Conservation (phyloP, 2,113 vertebrate species). For the Alouatta palliata region DNA sequence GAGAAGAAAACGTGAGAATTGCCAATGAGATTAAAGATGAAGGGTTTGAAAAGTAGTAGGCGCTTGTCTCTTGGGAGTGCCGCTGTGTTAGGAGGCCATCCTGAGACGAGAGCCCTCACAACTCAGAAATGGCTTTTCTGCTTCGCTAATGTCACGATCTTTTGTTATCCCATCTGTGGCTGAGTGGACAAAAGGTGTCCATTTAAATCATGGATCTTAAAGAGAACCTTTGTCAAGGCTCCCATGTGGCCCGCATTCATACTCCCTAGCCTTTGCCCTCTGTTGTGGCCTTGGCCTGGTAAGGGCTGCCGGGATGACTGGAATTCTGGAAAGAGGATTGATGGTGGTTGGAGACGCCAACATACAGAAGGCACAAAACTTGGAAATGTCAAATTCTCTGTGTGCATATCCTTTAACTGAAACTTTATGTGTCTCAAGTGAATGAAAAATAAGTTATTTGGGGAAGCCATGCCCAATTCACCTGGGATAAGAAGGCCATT, state of each 20-base stretch:
- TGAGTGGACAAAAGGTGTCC: not conserved
- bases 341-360: not conserved
- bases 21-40: not conserved
- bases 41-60: not conserved
- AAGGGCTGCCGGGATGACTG: not conserved
- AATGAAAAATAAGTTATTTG: conserved; percentile 22
- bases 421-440: not conserved
- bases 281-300: too few relatives aligned
- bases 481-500: not conserved
- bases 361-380: not conserved
- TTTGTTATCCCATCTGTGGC: not conserved
- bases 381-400: conserved; percentile 1
- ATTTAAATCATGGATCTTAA: not conserved
- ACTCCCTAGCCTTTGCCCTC: not conserved
- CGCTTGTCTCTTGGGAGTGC: not conserved
- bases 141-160: not conserved
- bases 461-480: not conserved
- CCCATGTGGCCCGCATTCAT: not conserved
- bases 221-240: not conserved
- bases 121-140: not conserved
- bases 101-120: not conserved
- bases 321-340: not conserved
- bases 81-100: not conserved
- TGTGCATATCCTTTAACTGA: not conserved
- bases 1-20: not conserved